Percentiles rank a stretch among this genome's conserved stretches.
These are phyloP conservation scores for Podotricha telesiphe DNA, from an alignment of 2,888 invertebrate genomes.

Conservation along the genomic window DNA sequence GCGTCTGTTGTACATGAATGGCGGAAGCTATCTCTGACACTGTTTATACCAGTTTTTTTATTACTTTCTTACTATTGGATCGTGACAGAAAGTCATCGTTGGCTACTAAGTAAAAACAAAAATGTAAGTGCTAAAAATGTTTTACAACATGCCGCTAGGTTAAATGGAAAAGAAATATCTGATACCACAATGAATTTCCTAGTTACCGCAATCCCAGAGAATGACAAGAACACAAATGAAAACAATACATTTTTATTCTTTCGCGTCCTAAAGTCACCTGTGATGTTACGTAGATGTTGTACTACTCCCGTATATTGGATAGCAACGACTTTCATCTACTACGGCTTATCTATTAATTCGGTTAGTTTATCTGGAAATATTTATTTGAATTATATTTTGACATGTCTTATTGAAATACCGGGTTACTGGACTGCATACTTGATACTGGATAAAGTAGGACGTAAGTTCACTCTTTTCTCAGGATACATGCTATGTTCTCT, in stretches of 20 bases:
- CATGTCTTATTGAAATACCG: conserved; percentile 87
- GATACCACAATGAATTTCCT: conserved; percentile 70
- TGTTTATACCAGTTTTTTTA: conserved; percentile 87
- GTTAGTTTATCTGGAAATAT: conserved; percentile 89
- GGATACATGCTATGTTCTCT: conserved; percentile 74
- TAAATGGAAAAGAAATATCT: conserved; percentile 83
- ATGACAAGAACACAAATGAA: conserved; percentile 47
- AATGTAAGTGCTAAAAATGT: conserved; percentile 84
- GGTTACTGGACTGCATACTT: conserved; percentile 86
- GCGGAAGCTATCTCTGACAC: conserved; percentile 85
- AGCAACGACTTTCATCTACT: conserved; percentile 90
- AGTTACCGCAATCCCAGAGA: conserved; percentile 61
- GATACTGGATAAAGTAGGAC: conserved; percentile 85
- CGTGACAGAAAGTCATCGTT: conserved; percentile 88
- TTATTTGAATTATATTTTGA: conserved; percentile 89
- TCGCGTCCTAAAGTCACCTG: conserved; percentile 79
- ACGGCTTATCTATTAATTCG: conserved; percentile 90
- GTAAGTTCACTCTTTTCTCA: conserved; percentile 67
- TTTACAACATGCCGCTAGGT: conserved; percentile 83
- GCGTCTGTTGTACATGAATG: conserved; percentile 88
- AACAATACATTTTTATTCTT: conserved; percentile 55
- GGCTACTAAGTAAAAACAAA: conserved; percentile 88
- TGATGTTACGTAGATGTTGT: conserved; percentile 83
- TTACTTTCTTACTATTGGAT: conserved; percentile 87
- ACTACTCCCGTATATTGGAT: conserved; percentile 91